A percentile compares a stretch with the other conserved stretches of the same genome.
phyloP scores from a whole-genome alignment of 1,140 invertebrate genomes.

The Leptinotarsa texana region DNA sequence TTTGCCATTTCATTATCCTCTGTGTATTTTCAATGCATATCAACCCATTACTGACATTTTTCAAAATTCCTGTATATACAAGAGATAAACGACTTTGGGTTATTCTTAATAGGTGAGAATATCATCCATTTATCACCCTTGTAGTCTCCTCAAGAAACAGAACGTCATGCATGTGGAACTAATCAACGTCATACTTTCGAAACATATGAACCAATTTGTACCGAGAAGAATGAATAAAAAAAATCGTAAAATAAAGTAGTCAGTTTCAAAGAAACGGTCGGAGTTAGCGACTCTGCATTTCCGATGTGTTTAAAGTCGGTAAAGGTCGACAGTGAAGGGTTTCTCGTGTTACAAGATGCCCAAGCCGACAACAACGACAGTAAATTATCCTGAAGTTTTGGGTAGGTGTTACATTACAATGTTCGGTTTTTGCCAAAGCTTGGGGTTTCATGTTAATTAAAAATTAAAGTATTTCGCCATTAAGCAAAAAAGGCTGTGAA shows the following conservation, averaged over 20 bases:
- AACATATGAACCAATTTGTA: constrained; percentile 8
- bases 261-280: constrained; percentile 5
- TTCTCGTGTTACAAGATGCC: not conserved
- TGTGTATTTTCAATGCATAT: too few relatives aligned
- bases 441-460: too few relatives aligned
- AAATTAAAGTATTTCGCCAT: too few relatives aligned
- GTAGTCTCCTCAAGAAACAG: not conserved
- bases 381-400: constrained; percentile 2
- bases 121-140: not conserved
- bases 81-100: too few relatives aligned
- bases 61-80: too few relatives aligned
- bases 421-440: not conserved
- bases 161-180: not conserved
- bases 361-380: not conserved
- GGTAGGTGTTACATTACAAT: not conserved
- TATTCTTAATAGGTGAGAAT: not conserved
- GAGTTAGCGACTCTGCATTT: not conserved
- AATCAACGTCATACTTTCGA: not conserved
- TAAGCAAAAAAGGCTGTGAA: too few relatives aligned
- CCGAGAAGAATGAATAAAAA: not conserved
- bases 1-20: too few relatives aligned
- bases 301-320: not conserved
- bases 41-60: too few relatives aligned
- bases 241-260: constrained; percentile 6
- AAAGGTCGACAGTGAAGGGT: not conserved